Evolutionary conservation across 2,113 vertebrate genomes (phyloP).

Genomic region (Turdus rufiventris): DNA sequence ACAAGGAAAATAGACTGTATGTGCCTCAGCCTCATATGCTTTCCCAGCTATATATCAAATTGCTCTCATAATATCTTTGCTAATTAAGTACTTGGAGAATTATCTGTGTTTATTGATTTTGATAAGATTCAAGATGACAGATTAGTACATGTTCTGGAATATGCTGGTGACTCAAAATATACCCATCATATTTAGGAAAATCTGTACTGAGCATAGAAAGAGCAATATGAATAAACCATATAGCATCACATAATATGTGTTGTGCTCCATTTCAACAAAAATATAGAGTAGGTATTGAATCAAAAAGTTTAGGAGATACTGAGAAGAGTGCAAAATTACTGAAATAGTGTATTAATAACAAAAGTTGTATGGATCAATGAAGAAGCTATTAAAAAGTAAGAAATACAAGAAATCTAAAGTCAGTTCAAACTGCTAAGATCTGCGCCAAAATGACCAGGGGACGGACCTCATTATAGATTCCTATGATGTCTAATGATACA

Average conservation of each 20-base stretch:
- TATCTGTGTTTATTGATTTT: neutral
- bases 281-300: neutral
- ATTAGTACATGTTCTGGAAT: neutral
- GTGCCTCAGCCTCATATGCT: neutral
- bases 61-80: slow-evolving; percentile 9
- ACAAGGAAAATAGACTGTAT: slow-evolving; percentile 5
- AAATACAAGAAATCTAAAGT: neutral
- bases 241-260: fast-evolving
- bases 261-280: neutral
- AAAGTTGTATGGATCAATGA: neutral
- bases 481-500: neutral
- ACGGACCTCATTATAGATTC: neutral
- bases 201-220: neutral
- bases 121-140: neutral
- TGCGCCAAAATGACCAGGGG: neutral
- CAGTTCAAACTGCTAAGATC: neutral
- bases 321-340: neutral
- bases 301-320: neutral
- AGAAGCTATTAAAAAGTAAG: neutral
- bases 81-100: neutral
- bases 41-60: neutral
- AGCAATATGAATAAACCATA: neutral
- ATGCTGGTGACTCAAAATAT: neutral
- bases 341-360: neutral
- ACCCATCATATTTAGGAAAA: neutral